Base-by-base conservation (phyloP, 2,113 vertebrate genomes). In the Hemicordylus capensis region DNA sequence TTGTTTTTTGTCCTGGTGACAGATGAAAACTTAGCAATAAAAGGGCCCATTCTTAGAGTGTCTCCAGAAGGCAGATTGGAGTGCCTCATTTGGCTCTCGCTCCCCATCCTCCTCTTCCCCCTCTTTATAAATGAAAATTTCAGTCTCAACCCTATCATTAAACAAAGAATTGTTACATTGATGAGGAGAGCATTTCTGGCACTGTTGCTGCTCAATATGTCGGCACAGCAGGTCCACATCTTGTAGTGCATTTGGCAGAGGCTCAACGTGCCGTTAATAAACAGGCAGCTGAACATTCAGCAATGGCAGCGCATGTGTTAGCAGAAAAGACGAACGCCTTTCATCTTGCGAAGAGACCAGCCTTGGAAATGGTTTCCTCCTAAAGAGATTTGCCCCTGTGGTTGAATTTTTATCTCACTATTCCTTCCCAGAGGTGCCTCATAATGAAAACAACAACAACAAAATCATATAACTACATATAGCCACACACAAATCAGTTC, bases 171-270 rank as follows among this genome's bases (percentile, higher is more conserved):
- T 90, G 73, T 63, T 76, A 70, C 64, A 82, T n/a, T 84, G 54
- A 15, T 79, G 84, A 93, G 85, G 86, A 89, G 84, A 74, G 61
- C 42, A 73, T 22, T 89, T 51, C 84, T 87, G 83, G 85, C 79
- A 70, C 24, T 51, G 81, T 37, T 73, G n/a, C 70, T 83, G n/a
- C 85, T 85, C 31, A 48, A 0, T 86, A 44, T 19, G 59, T 77
- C 75, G 66, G 70, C 87, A 51, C 79, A 92, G 91, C 84, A 89
- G 6, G 59, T 48, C 37, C 88, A 87, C 39, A 64, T 77, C 87
- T 91, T 86, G 83, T 72, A 89, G 84, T 64, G 79, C n/a, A 4
- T 87, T 89, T 86, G 84, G 85, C 79, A 1, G 4, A 82, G 17
- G 74, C 80, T 77, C 90, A 91, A 76, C 46, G 67, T 70, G 81